These are phyloP conservation scores for Scelioninae gen. 2 DNA, from an alignment of 2,888 invertebrate species.

Conservation along the genomic window DNA sequence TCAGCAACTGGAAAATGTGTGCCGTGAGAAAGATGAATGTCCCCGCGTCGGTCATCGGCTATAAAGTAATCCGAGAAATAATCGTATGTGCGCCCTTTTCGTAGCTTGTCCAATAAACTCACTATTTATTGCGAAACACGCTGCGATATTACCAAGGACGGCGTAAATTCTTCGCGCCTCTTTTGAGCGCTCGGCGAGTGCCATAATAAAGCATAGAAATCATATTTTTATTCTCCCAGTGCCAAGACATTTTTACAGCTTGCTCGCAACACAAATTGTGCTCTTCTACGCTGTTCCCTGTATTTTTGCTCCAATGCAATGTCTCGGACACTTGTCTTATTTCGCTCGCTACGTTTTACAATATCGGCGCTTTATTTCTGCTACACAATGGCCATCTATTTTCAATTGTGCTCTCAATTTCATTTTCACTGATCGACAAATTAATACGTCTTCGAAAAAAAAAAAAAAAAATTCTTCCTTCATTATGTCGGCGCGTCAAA, in stretches of 20 bases:
- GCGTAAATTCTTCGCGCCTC: slow-evolving; percentile 51
- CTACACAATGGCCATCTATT: slow-evolving; percentile 20
- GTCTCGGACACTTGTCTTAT: slow-evolving; percentile 31
- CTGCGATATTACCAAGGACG: slow-evolving; percentile 50
- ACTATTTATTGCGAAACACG: slow-evolving; percentile 51
- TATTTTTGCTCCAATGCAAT: slow-evolving; percentile 25
- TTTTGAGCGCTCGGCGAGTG: slow-evolving; percentile 24
- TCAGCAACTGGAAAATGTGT: slow-evolving; percentile 19
- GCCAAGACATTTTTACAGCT: slow-evolving; percentile 48
- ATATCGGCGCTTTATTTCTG: slow-evolving; percentile 11
- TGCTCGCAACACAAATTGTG: slow-evolving; percentile 24
- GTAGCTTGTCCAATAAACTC: slow-evolving; percentile 46
- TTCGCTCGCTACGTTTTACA: slow-evolving; percentile 15
- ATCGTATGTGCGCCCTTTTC: slow-evolving; percentile 40
- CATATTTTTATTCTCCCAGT: slow-evolving; percentile 44
- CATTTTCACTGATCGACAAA: no score
- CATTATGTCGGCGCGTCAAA: no score
- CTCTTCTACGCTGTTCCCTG: slow-evolving; percentile 9
- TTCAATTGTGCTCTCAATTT: slow-evolving; percentile 1
- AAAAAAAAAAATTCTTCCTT: no score
- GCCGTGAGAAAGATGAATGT: slow-evolving; percentile 24
- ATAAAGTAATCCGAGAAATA: slow-evolving; percentile 47
- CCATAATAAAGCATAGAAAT: slow-evolving; percentile 55
- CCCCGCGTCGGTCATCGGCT: slow-evolving; percentile 34
- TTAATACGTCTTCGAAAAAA: background rate